Evolutionary conservation across 2,797 vertebrate genomes (phyloP).

Genomic region (Apogon talboti): DNA sequence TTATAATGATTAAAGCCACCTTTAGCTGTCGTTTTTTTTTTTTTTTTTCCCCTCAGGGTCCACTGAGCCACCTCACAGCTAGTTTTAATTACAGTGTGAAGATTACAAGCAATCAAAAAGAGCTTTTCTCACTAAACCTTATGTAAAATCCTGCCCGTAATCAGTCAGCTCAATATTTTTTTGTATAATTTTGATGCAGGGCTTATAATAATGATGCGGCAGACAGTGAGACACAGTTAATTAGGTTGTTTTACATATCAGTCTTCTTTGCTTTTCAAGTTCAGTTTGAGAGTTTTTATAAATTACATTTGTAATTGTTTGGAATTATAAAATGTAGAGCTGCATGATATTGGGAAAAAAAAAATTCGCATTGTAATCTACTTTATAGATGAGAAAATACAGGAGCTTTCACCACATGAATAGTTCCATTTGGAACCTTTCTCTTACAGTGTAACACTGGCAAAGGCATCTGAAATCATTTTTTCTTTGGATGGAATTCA

Average conservation of each 20-base stretch:
- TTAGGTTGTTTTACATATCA: neutral
- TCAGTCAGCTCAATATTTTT: slow-evolving; percentile 20
- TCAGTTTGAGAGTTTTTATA: neutral
- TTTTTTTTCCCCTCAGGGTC: slow-evolving; percentile 10
- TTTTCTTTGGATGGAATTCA: too few relatives aligned
- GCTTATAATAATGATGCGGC: slow-evolving; percentile 1
- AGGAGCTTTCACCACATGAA: too few relatives aligned
- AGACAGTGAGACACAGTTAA: slow-evolving; percentile 2
- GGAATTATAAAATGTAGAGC: too few relatives aligned
- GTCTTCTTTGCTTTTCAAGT: neutral
- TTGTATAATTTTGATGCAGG: slow-evolving; percentile 7
- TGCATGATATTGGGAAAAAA: too few relatives aligned
- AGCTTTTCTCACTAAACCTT: slow-evolving; percentile 4
- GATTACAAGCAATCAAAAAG: slow-evolving; percentile 32
- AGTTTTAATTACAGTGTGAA: slow-evolving; percentile 51
- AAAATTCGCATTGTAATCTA: too few relatives aligned
- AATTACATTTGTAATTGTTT: too few relatives aligned
- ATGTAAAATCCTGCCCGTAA: slow-evolving; percentile 28
- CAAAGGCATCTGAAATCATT: too few relatives aligned
- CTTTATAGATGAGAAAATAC: too few relatives aligned
- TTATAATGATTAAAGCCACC: slow-evolving; percentile 40
- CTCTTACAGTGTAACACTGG: too few relatives aligned
- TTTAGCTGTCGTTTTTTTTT: slow-evolving; percentile 29
- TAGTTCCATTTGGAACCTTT: too few relatives aligned
- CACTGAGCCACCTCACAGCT: slow-evolving; percentile 23